Percentiles rank a stretch among this genome's conserved stretches.
phyloP scores from a whole-genome alignment of 1,140 invertebrate genomes.

The Pseudomyrmex cubaensis region DNA sequence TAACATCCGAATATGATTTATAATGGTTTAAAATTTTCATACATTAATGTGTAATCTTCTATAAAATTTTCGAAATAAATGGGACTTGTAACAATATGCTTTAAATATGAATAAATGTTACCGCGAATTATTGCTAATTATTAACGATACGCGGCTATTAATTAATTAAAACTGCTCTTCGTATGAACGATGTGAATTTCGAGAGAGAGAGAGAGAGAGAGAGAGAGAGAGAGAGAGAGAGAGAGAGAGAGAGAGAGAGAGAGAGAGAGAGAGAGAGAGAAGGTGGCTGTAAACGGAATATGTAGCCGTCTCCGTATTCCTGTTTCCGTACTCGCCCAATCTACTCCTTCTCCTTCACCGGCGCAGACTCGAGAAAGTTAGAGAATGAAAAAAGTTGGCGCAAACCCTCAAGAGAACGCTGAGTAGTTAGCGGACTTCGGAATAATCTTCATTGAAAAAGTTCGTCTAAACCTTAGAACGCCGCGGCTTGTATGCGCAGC shows the following conservation, averaged over 20 bases:
- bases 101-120: neutral
- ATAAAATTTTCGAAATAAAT: neutral
- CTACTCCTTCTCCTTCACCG: slow-evolving; percentile 63
- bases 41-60: neutral
- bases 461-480: slow-evolving; percentile 82
- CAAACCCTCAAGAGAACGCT: slow-evolving; percentile 79
- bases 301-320: slow-evolving; percentile 66
- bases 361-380: slow-evolving; percentile 77
- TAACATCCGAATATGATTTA: neutral
- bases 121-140: no score
- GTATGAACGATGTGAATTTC: slow-evolving; percentile 8
- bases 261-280: slow-evolving; percentile 4
- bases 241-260: no score
- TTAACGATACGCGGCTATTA: neutral
- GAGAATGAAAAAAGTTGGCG: slow-evolving; percentile 84
- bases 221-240: no score
- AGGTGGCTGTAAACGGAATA: slow-evolving; percentile 71
- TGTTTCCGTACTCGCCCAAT: slow-evolving; percentile 19
- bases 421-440: slow-evolving; percentile 82
- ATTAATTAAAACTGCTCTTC: slow-evolving; percentile 28
- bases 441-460: slow-evolving; percentile 85
- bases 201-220: neutral
- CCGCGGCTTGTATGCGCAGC: slow-evolving; percentile 72
- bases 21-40: neutral
- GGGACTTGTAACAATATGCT: neutral